A percentile compares a stretch with the other conserved stretches of the same genome.
These are phyloP conservation scores for Coleophora deauratella DNA, from an alignment of 2,888 invertebrate species.

Conservation along the genomic window DNA sequence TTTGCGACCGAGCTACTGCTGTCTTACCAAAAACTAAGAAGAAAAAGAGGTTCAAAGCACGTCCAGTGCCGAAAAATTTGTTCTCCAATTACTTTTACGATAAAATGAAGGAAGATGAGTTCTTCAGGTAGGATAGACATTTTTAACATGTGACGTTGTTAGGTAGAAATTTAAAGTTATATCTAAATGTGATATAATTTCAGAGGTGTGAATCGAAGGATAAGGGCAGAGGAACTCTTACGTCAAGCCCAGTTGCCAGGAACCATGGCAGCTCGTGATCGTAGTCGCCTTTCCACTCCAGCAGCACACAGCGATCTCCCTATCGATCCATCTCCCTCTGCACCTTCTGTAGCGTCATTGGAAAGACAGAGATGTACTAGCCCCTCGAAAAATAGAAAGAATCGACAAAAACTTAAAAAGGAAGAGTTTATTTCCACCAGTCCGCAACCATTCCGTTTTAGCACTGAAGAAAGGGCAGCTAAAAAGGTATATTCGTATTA, in stretches of 20 bases:
- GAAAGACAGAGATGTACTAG: conserved; percentile 44
- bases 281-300: conserved; percentile 58
- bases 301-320: conserved; percentile 65
- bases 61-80: conserved; percentile 80
- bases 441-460: conserved; percentile 68
- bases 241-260: conserved; percentile 78
- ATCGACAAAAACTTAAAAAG: conserved; percentile 38
- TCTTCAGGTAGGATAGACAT: conserved; percentile 76
- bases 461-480: conserved; percentile 61
- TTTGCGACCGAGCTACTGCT: conserved; percentile 47
- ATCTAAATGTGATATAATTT: conserved; percentile 6
- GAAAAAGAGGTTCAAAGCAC: conserved; percentile 76
- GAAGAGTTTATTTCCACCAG: conserved; percentile 69
- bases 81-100: conserved; percentile 82
- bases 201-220: conserved; percentile 78
- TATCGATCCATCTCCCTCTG: conserved; percentile 55
- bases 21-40: conserved; percentile 49
- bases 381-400: conserved; percentile 44
- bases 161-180: too few relatives aligned
- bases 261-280: conserved; percentile 78
- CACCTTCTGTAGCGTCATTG: conserved; percentile 44
- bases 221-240: conserved; percentile 80
- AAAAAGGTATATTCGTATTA: conserved; percentile 44
- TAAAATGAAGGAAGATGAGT: conserved; percentile 81
- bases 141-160: too few relatives aligned